Base-by-base conservation (phyloP, 1,140 invertebrate genomes). In the Agrypnia vestita region DNA sequence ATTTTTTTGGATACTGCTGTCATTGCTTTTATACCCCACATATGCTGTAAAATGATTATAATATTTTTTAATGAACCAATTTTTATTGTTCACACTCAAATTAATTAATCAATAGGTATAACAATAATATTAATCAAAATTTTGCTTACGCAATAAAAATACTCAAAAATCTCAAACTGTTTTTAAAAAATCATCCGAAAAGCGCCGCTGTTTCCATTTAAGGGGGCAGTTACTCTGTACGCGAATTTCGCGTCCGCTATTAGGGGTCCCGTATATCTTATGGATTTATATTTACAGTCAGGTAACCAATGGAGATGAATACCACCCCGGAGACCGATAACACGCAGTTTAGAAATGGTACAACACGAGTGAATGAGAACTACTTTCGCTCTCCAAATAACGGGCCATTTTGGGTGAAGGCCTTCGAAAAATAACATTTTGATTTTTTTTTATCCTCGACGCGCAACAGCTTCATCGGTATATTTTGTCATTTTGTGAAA, bases 291-390 rank as follows among this genome's bases (percentile, higher is more conserved):
- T 80, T 80, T 82, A 80, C 74, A 80, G 81, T 72, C 74, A 80
- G 74, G 81, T 79, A 82, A 82, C 74, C 81, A 80, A 82, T 82
- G 81, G 81, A 82, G 81, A 82, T 74, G 76, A 74, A 82, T 82
- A 69, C 75, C 49, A 44, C 81, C 81, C 81, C 21, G 21, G 81
- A 82, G 81, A 74, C 81, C 81, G 78, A 82, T 82, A 82, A 74
- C 78, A 75, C 81, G 78, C 62, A 67, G 25, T 67, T 67, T 15
- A 15, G 53, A 56, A 56, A 17, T 17, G 17, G n/a, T 17, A 56
- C 53, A 56, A 56, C 53, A 56, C n/a, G 53, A 4, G 7, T n/a
- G 53, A 56, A 56, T 7, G 53, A n/a, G 53, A 56, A 56, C 7
- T 15, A 35, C 25, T 35, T 6, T 35, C 6, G 25, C 25, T 35